Evolutionary conservation across 2,113 vertebrate species (phyloP).

Genomic region (Oryzias melastigma): DNA sequence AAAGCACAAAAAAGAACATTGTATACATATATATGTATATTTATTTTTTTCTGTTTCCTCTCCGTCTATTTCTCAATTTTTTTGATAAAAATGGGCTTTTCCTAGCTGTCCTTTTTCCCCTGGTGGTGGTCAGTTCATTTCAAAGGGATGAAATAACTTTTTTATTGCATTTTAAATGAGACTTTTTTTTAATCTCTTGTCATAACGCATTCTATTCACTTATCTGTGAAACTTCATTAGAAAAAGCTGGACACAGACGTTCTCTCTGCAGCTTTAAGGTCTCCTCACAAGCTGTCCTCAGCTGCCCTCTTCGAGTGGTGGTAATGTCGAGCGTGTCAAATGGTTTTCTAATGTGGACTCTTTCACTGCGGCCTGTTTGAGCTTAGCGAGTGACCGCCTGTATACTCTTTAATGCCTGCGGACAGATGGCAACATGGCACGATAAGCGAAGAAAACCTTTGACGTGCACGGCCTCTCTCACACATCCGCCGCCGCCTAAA

Average conservation of each 20-base stretch:
- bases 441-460: slow-evolving; percentile 53
- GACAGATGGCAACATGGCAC: slow-evolving; percentile 65
- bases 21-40: too few species aligned
- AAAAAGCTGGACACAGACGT: not conserved
- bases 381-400: slow-evolving; percentile 70
- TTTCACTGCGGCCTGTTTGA: slow-evolving; percentile 60
- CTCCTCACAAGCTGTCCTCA: slow-evolving; percentile 39
- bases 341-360: slow-evolving; percentile 63
- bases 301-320: slow-evolving; percentile 42
- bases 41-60: too few species aligned
- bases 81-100: too few species aligned
- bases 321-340: slow-evolving; percentile 48
- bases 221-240: not conserved
- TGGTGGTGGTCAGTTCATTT: too few species aligned
- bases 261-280: not conserved
- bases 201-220: too few species aligned
- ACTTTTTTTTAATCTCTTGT: too few species aligned
- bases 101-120: too few species aligned
- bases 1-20: too few species aligned
- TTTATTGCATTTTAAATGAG: too few species aligned
- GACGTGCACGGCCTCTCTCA: slow-evolving; percentile 13
- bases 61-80: too few species aligned
- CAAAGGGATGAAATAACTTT: too few species aligned
- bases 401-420: slow-evolving; percentile 65
- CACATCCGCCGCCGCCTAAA: not conserved